Evolutionary conservation across 1,140 invertebrate genomes (phyloP), one percentile per base, ranked within the genome.

Genomic region (Uloborus diversus): DNA sequence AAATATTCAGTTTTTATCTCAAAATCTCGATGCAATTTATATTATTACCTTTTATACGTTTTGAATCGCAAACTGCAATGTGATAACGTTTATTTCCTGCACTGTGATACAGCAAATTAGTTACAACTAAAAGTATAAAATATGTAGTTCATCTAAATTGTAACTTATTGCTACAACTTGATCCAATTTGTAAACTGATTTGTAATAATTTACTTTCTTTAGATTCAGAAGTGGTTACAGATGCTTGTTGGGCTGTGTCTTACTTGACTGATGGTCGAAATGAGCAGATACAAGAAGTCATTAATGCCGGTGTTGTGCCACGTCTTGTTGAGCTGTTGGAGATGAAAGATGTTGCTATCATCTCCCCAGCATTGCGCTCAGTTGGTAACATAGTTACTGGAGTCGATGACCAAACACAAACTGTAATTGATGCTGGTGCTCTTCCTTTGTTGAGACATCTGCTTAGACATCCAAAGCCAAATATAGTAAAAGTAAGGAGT

Each of bases 371-470:
- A 0, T 88, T 99, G n/a, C 89, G 97, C 83, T 97, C 98, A 14
- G 94, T 99, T n/a, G 98, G 98, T 25, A 99, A 99, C 88, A 99
- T 99, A 84, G 97, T 99, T 0, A 99, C 98, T 9, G 98, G 98
- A 23, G 97, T 96, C 1, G 98, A 99, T 87, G 96, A 98, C 81
- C 98, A 99, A 87, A 99, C 98, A 11, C 97, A 99, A 89, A 88
- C 93, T 69, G 96, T 98, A 28, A 90, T 98, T 56, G 94, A 97
- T 86, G 94, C 37, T 25, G 75, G 71, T 28, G 81, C 75, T 33
- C 23, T 82, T 3, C 33, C 17, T 7, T 13, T 62, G 28, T 37
- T 82, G 14, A 33, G 68, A 30, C 23, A 23, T 14, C 92, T 87
- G 94, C 94, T 84, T 96, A 96, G 20, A 89, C 99, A 20, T 92